Conservation (phyloP, 2,113 vertebrate genomes). For the Aythya baeri region DNA sequence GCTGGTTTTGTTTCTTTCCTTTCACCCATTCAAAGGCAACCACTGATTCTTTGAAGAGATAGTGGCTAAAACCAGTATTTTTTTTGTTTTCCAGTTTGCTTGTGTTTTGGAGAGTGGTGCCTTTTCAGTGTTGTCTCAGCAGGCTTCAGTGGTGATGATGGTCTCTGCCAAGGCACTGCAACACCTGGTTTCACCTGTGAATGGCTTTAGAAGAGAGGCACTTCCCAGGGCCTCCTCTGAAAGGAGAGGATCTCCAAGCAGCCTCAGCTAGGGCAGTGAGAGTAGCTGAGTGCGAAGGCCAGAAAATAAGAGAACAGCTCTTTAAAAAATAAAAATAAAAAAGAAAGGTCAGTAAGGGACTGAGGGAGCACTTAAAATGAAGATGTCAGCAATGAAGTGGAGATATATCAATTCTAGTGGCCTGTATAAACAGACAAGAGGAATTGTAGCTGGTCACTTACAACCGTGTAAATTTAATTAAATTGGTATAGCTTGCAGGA, state of each 20-base stretch:
- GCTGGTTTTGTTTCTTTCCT: neutral
- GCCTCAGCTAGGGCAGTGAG: neutral
- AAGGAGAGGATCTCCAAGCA: neutral
- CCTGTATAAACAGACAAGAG: neutral
- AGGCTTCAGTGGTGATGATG: neutral
- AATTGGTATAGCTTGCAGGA: constrained; percentile 19
- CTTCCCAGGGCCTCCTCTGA: neutral
- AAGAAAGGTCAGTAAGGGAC: neutral
- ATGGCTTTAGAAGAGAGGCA: neutral
- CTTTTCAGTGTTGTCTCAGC: neutral
- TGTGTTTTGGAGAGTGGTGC: neutral
- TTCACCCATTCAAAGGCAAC: neutral
- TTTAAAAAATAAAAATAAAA: neutral
- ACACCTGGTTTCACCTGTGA: neutral
- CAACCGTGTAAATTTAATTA: constrained; percentile 44
- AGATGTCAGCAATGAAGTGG: constrained; percentile 14
- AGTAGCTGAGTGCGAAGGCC: neutral
- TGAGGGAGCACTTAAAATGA: neutral
- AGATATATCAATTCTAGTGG: constrained; percentile 28
- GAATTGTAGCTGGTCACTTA: constrained; percentile 3
- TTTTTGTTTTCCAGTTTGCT: rapidly evolving
- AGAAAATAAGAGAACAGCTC: neutral
- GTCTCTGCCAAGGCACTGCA: neutral
- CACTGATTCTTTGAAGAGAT: rapidly evolving
- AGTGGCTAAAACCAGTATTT: rapidly evolving